A percentile compares a stretch with the other conserved stretches of the same genome.
Evolutionary conservation across 1,140 invertebrate genomes (phyloP).

Genomic region (Ericerus pela): DNA sequence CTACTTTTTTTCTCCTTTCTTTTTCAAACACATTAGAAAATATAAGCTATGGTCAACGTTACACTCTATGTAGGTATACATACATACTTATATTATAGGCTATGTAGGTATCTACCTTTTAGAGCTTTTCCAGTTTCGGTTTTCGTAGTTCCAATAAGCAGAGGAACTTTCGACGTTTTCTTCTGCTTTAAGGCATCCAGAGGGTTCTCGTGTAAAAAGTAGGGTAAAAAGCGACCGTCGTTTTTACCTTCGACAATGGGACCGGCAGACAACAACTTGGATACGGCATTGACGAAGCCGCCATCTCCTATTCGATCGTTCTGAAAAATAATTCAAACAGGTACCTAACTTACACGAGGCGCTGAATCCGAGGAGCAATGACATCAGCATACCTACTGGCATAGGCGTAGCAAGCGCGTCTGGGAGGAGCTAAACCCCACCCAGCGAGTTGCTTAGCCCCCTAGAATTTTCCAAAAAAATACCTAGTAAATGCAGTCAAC

Average conservation of each 20-base stretch:
- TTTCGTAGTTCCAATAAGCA: constrained; percentile 52
- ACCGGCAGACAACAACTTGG: constrained; percentile 31
- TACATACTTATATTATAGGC: no score
- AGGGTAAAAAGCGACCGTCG: constrained; percentile 35
- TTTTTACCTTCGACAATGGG: constrained; percentile 46
- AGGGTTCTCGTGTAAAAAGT: constrained; percentile 21
- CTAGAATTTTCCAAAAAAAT: no score
- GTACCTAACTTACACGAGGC: not conserved
- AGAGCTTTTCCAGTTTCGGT: constrained; percentile 49
- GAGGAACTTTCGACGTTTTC: constrained; percentile 39
- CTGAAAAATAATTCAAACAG: constrained; percentile 12
- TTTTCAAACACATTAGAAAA: no score
- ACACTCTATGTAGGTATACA: no score
- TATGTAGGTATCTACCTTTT: no score
- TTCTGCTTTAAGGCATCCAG: constrained; percentile 36
- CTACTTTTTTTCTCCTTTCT: no score
- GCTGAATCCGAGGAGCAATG: not conserved
- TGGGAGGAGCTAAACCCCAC: no score
- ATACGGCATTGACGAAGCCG: constrained; percentile 36
- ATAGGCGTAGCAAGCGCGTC: no score
- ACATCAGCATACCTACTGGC: not conserved
- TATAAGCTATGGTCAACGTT: no score
- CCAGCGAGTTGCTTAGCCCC: no score
- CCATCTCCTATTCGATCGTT: constrained; percentile 26
- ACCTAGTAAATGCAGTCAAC: no score